phyloP scores from a whole-genome alignment of 2,888 invertebrate genomes.

The Aelia acuminata region DNA sequence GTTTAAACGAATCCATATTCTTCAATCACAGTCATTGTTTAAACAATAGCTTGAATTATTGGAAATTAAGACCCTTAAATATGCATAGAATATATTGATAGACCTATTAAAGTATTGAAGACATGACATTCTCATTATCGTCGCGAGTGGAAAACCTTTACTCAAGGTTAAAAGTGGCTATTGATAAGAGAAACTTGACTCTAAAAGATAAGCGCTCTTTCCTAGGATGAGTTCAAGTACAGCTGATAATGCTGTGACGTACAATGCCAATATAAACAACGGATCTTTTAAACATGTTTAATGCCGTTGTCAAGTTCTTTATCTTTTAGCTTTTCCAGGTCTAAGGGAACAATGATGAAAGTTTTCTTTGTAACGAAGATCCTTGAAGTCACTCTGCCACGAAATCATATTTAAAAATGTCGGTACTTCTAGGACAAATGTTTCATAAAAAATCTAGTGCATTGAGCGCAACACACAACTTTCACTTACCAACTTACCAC shows the following conservation, averaged over 20 bases:
- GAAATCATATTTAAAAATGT: background rate
- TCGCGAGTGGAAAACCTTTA: background rate
- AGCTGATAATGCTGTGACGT: background rate
- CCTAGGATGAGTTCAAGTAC: background rate
- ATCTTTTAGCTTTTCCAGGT: background rate
- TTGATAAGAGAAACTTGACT: constrained; percentile 20
- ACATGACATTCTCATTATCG: background rate
- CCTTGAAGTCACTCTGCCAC: background rate
- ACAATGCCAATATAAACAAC: background rate
- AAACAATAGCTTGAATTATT: background rate
- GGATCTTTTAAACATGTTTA: background rate
- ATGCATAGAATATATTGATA: background rate
- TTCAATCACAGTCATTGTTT: background rate
- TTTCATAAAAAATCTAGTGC: too few species aligned
- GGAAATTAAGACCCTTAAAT: background rate
- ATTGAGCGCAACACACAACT: too few species aligned
- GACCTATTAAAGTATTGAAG: background rate
- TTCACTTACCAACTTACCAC: too few species aligned
- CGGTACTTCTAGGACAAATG: too few species aligned
- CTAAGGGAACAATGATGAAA: background rate
- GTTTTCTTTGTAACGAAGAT: background rate
- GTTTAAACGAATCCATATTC: too few species aligned
- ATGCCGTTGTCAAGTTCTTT: background rate
- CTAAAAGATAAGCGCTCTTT: background rate
- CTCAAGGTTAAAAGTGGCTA: background rate